Base-by-base conservation (phyloP, 2,113 vertebrate species). In the Chiloscyllium plagiosum region DNA sequence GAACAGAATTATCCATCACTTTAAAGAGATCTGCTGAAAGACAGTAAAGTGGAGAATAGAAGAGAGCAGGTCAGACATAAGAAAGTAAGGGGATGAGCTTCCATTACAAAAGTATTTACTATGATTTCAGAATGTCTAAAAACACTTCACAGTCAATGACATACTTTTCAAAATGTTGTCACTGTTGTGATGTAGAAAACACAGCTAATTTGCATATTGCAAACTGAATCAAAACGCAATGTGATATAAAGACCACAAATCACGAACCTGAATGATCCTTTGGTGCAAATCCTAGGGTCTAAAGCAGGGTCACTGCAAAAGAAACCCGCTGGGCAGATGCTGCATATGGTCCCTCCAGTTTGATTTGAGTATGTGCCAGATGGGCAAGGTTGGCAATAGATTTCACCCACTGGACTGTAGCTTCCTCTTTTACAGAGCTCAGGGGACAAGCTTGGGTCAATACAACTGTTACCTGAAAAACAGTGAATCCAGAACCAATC, bases 191-290 rank as follows among this genome's bases (percentile, higher is more conserved):
- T 47, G 61, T 66, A 68, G 61, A n/a, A 66, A 66, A 68, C 19
- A 22, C 22, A 19, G n/a, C 29, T 8, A n/a, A 93, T 66, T 93
- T 47, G 37, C 80, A 17, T 33, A 65, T 13, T n/a, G 56, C 26
- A 92, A 92, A 15, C 52, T 92, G 26, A 56, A 13, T 65, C 8
- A 61, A n/a, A 65, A 13, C 33, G 56, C 56, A 65, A 93, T 90
- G 87, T 90, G 52, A 65, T 65, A 33, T 15, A 90, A 61, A 93
- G n/a, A 33, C 7, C 26, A 15, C 29, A 5, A 15, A 2, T 61
- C 52, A 93, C 61, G 22, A 22, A 93, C 89, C 89, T 93, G 89
- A 93, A 93, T 66, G 89, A 37, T 68, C 89, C 89, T 24, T 93
- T 93, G 61, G 33, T 68, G 12, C 89, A 93, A 19, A 37, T 19